Conservation (phyloP, 2,797 vertebrate species). For the Alfaro cultratus region DNA sequence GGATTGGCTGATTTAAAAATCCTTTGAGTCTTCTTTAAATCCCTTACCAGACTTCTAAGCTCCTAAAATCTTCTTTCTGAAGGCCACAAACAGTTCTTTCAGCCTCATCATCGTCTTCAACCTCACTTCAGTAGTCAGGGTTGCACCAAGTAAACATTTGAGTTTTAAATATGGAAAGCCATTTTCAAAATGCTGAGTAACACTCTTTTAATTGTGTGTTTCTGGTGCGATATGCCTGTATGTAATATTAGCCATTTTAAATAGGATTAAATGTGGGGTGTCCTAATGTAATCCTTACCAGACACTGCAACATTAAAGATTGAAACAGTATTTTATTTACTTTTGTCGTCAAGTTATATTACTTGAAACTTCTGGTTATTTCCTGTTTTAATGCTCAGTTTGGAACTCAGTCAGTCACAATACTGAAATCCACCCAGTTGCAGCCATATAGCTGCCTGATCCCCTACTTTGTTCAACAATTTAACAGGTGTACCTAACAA, state of each 20-base stretch:
- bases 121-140: neutral
- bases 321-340: neutral
- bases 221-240: neutral
- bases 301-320: neutral
- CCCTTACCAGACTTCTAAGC: neutral
- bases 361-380: neutral
- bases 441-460: neutral
- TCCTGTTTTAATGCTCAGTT: neutral
- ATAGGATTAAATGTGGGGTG: neutral
- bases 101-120: neutral
- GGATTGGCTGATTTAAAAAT: neutral
- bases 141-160: neutral
- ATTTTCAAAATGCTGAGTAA: conserved; percentile 1
- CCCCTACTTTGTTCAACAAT: neutral
- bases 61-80: neutral
- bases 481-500: neutral
- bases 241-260: neutral
- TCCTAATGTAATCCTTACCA: neutral
- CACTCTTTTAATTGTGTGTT: neutral
- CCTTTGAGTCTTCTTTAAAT: neutral
- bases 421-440: neutral
- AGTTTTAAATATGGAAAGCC: neutral
- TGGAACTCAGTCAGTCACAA: neutral
- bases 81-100: neutral
- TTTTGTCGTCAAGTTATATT: neutral